A percentile compares a stretch with the other conserved stretches of the same genome.
Evolutionary conservation across 2,888 invertebrate genomes (phyloP).

Genomic region (Drosophila lutescens): DNA sequence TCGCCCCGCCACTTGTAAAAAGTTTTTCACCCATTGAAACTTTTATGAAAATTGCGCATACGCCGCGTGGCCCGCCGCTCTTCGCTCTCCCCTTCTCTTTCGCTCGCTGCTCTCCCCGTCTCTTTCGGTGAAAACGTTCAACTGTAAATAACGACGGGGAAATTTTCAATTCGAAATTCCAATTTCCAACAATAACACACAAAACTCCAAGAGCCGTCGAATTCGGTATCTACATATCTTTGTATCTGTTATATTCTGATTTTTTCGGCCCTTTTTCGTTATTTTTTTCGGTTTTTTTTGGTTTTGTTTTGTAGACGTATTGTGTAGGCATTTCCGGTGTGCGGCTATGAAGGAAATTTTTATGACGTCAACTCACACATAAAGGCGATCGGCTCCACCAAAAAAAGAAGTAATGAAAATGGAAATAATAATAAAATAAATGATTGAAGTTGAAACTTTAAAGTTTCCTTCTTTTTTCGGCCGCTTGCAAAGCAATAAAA

Average conservation of each 20-base stretch:
- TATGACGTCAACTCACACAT: constrained; percentile 66
- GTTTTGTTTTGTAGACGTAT: constrained; percentile 42
- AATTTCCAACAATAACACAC: constrained; percentile 47
- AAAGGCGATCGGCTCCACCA: constrained; percentile 36
- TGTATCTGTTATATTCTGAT: constrained; percentile 35
- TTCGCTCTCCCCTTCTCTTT: neutral
- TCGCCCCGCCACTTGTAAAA: neutral
- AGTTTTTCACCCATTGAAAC: constrained; percentile 12
- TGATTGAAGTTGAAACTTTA: constrained; percentile 24
- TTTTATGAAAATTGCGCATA: constrained; percentile 62
- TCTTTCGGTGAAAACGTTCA: constrained; percentile 34
- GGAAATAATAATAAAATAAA: constrained; percentile 38
- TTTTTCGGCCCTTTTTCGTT: constrained; percentile 17
- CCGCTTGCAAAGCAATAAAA: constrained; percentile 50
- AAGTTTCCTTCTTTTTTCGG: constrained; percentile 41
- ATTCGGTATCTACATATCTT: constrained; percentile 32
- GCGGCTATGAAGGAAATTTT: constrained; percentile 67
- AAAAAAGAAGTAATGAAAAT: constrained; percentile 26
- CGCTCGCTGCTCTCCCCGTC: neutral
- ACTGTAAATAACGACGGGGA: constrained; percentile 59
- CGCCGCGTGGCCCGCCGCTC: constrained; percentile 48
- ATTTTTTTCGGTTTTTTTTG: constrained; percentile 2
- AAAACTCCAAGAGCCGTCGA: constrained; percentile 14
- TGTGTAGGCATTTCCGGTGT: constrained; percentile 71
- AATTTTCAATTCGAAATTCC: constrained; percentile 44